These are phyloP conservation scores for Caenorhabditis sinica DNA, from an alignment of 2,888 invertebrate species.

Conservation along the genomic window DNA sequence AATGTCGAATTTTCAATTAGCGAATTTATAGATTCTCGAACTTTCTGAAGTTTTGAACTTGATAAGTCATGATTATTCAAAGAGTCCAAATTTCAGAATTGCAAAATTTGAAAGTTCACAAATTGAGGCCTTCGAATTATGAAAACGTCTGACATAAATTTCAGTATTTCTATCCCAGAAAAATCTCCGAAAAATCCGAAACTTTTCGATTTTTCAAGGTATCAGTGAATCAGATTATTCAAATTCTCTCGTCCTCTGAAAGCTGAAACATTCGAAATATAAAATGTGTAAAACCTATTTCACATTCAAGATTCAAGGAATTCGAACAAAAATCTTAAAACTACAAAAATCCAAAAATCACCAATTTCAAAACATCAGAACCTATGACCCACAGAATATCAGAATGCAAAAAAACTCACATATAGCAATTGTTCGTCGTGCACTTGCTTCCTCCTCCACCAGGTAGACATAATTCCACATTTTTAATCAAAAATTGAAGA, in stretches of 20 bases:
- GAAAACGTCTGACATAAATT: neutral
- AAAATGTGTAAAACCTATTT: neutral
- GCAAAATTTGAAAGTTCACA: neutral
- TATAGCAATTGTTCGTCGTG: constrained; percentile 16
- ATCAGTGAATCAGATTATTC: too few relatives aligned
- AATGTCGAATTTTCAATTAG: neutral
- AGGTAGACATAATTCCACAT: constrained; percentile 21
- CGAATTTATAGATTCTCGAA: neutral
- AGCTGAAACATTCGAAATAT: too few relatives aligned
- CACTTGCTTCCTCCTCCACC: constrained; percentile 25
- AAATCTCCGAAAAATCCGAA: too few relatives aligned
- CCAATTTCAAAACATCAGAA: too few relatives aligned
- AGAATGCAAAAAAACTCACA: constrained; percentile 50
- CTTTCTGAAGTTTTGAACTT: neutral
- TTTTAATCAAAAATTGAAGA: neutral
- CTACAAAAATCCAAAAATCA: too few relatives aligned
- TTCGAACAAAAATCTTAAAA: neutral
- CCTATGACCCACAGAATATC: too few relatives aligned
- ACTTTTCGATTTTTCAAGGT: too few relatives aligned
- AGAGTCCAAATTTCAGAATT: neutral
- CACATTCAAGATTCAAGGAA: neutral
- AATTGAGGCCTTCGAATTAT: too few relatives aligned
- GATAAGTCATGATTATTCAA: neutral
- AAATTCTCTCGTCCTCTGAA: too few relatives aligned
- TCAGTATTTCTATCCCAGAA: neutral